Evolutionary conservation across 2,888 invertebrate species (phyloP), one percentile per base, ranked within the genome.

Genomic region (Fissipunctia ypsillon): DNA sequence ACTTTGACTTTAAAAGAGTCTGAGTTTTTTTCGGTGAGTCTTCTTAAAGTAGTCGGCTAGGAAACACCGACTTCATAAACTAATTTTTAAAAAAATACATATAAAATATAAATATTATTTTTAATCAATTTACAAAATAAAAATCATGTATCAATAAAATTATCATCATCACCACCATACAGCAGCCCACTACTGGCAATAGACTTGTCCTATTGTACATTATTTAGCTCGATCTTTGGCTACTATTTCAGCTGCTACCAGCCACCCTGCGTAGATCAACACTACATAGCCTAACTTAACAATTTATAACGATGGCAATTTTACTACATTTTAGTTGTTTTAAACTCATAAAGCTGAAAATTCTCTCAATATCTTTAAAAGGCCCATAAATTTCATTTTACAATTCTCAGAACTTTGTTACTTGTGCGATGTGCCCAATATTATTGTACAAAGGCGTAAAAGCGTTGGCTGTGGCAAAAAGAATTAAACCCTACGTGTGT

Each of bases 401-500:
- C 16, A 38, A 63, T 52, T 52, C n/a, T 12, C 41, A 48, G 25
- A 52, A 63, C 10, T 35, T 19, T 9, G 6, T 72, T 35, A 52
- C 61, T 48, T n/a, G 63, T 59, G 41, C n/a, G 16, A 9, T 35
- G n/a, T 50, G 78, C 35, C 35, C 56, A n/a, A 57, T 69, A 66
- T 59, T 12, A 66, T 57, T 54, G 28, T 67, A 72, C 45, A 56
- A 68, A 72, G 64, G 54, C 59, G 38, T 28, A 54, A 38, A 14
- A 54, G 59, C 54, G 64, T 31, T 25, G 19, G 59, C 25, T 69
- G 25, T 45, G 52, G 10, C 48, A 66, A 71, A 75, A 35, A 28
- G 12, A 63, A 83, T 85, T 71, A 73, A 48, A 43, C 5, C 54
- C 1, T 52, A 57, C 25, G 59, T 66, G 70, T 48, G 56, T 59